These are phyloP conservation scores for Scatophagus argus DNA, from an alignment of 2,113 vertebrate genomes.

Conservation along the genomic window DNA sequence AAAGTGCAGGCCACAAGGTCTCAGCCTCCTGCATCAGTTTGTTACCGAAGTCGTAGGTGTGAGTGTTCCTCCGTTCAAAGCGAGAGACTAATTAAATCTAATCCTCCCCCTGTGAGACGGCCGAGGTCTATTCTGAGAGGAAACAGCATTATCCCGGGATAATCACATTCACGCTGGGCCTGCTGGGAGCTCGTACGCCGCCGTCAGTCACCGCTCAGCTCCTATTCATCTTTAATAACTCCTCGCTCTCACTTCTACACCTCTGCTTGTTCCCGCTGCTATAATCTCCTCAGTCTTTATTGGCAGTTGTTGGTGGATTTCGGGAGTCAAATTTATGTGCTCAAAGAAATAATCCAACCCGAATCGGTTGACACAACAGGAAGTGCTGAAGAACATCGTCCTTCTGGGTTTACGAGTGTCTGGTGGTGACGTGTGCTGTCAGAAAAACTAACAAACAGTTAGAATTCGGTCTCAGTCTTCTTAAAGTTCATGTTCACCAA, in stretches of 20 bases:
- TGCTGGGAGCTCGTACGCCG: conserved; percentile 42
- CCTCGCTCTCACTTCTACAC: conserved; percentile 7
- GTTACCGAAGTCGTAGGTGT: conserved; percentile 9
- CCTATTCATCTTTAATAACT: conserved; percentile 55
- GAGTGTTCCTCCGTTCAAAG: conserved; percentile 3
- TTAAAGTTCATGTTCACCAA: background rate
- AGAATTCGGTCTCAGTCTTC: background rate
- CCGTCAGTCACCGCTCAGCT: conserved; percentile 45
- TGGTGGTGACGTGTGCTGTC: background rate
- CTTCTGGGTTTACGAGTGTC: background rate
- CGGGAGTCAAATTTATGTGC: background rate
- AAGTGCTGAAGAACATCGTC: background rate
- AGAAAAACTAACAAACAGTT: background rate
- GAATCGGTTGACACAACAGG: background rate
- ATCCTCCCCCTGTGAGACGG: conserved; percentile 57
- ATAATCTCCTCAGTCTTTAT: conserved; percentile 21
- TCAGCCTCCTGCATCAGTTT: conserved; percentile 9
- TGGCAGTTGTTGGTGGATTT: conserved; percentile 17
- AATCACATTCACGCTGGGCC: conserved; percentile 49
- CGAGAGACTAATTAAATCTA: conserved; percentile 62
- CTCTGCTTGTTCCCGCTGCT: conserved; percentile 5
- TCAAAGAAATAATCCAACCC: background rate
- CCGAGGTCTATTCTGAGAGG: conserved; percentile 32
- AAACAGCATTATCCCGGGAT: conserved; percentile 54
- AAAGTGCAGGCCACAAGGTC: conserved; percentile 1